Conservation (phyloP, 2,113 vertebrate species). For the Platichthys stellatus region DNA sequence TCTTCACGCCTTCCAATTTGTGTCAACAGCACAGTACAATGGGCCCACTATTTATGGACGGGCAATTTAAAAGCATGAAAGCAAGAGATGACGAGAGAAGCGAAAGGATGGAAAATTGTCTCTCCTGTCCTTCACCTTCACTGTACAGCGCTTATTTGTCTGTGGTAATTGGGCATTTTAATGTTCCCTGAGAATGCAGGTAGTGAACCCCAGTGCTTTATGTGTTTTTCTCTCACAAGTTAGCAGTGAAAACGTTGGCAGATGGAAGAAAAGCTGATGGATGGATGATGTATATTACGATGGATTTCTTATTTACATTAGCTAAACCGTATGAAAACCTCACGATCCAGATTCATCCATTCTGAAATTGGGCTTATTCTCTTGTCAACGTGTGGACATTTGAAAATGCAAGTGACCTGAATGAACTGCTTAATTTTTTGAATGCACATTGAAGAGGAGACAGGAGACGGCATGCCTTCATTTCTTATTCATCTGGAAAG, state of each 20-base stretch:
- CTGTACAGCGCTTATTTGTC: conserved; percentile 67
- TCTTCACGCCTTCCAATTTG: conserved; percentile 68
- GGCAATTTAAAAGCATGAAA: conserved; percentile 57
- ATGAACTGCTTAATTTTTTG: neutral
- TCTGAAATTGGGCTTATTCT: neutral
- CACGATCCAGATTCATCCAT: conserved; percentile 3
- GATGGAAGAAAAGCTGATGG: conserved; percentile 15
- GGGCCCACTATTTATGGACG: conserved; percentile 61
- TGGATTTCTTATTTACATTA: conserved; percentile 5
- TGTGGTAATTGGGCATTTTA: conserved; percentile 67
- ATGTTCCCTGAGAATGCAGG: conserved; percentile 55
- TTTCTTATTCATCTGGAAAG: neutral
- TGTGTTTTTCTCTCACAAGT: conserved; percentile 27
- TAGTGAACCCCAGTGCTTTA: conserved; percentile 32
- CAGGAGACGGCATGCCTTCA: neutral
- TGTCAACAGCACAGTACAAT: conserved; percentile 68
- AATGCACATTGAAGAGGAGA: neutral
- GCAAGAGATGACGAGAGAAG: conserved; percentile 46
- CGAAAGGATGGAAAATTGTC: conserved; percentile 61
- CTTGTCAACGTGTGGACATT: neutral
- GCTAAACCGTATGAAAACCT: neutral
- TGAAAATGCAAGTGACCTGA: conserved; percentile 5
- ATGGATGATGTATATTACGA: conserved; percentile 9
- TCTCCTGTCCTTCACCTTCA: conserved; percentile 62
- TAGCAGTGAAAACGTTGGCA: conserved; percentile 23